A percentile compares a stretch with the other conserved stretches of the same genome.
phyloP scores from a whole-genome alignment of 2,113 vertebrate species.

The Eptatretus burgeri region DNA sequence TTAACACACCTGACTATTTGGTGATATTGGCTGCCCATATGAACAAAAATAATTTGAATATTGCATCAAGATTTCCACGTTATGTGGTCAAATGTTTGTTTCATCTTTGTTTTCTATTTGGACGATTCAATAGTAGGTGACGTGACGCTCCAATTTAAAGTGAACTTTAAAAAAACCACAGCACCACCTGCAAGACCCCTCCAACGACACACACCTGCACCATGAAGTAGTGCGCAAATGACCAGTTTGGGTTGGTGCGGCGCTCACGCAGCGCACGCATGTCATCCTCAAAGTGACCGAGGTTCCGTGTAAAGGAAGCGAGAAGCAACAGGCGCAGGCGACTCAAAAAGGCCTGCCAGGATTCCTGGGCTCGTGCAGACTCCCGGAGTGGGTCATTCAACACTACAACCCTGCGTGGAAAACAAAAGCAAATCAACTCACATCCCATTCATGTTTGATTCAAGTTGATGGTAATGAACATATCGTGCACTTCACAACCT shows the following conservation, averaged over 20 bases:
- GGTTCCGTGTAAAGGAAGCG: conserved; percentile 94
- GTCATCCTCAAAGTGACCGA: conserved; percentile 85
- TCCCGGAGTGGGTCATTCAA: conserved; percentile 82
- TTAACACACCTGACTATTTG: neutral
- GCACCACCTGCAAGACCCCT: too few species aligned
- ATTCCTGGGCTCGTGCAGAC: conserved; percentile 87
- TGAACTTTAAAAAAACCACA: too few species aligned
- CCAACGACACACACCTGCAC: conserved; percentile 38
- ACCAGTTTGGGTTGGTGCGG: conserved; percentile 83
- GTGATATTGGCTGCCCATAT: neutral
- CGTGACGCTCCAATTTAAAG: too few species aligned
- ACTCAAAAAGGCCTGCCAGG: conserved; percentile 73
- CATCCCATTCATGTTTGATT: too few species aligned
- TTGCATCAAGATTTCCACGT: neutral
- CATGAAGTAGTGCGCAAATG: conserved; percentile 98
- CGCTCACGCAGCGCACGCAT: conserved; percentile 88
- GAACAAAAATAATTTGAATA: neutral
- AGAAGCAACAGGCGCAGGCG: conserved; percentile 82
- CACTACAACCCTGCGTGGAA: conserved; percentile 41
- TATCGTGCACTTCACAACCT: too few species aligned
- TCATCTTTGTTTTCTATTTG: too few species aligned
- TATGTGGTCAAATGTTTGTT: too few species aligned
- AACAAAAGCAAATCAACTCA: neutral
- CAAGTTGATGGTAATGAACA: too few species aligned
- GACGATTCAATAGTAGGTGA: too few species aligned